Percentiles rank a stretch among this genome's conserved stretches.
phyloP scores from a whole-genome alignment of 2,888 invertebrate genomes.

The Heliconius aoede region DNA sequence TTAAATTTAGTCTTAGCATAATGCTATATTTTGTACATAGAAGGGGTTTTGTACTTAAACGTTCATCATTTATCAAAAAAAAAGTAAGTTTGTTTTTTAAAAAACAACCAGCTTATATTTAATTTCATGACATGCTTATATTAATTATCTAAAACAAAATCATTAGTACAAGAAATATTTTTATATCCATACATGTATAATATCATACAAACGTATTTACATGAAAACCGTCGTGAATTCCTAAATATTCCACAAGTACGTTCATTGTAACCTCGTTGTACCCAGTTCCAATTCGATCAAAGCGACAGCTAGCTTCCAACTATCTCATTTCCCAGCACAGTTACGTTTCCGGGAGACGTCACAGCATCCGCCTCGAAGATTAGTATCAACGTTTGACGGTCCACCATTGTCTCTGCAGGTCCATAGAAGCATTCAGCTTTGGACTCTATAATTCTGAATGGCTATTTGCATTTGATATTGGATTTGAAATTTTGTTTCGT shows the following conservation, averaged over 20 bases:
- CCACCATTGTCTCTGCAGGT: constrained; percentile 74
- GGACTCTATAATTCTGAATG: constrained; percentile 34
- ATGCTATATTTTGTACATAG: too few species aligned
- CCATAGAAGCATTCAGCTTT: constrained; percentile 65
- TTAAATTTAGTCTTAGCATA: too few species aligned
- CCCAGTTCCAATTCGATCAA: constrained; percentile 68
- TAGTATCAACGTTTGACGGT: constrained; percentile 81
- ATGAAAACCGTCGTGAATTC: not conserved
- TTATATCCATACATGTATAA: not conserved
- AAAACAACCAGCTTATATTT: not conserved
- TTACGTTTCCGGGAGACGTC: constrained; percentile 80
- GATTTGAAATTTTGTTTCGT: not conserved
- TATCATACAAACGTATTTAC: not conserved
- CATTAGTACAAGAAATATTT: not conserved
- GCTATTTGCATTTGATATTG: constrained; percentile 1
- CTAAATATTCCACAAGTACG: not conserved
- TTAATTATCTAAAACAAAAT: not conserved
- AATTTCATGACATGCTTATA: not conserved
- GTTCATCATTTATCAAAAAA: too few species aligned
- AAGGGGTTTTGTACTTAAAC: too few species aligned
- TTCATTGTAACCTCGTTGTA: constrained; percentile 46
- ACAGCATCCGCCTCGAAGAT: constrained; percentile 81
- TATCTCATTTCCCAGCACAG: constrained; percentile 84
- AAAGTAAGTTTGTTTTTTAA: too few species aligned
- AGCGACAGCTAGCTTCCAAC: constrained; percentile 66